Evolutionary conservation across 2,888 invertebrate genomes (phyloP).

Genomic region (Hipparchia semele): DNA sequence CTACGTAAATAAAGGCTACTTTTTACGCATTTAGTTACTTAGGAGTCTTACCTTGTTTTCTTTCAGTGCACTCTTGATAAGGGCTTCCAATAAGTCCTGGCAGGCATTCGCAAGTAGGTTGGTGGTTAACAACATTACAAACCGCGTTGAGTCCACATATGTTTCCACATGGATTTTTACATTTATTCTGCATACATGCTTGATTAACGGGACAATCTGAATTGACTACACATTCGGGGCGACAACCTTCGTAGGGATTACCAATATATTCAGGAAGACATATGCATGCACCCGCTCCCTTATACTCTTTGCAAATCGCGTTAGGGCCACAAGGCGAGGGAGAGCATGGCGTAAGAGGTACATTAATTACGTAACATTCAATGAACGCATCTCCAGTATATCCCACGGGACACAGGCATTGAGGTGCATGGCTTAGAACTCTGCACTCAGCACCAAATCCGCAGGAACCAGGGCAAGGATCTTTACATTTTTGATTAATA

Average conservation of each 20-base stretch:
- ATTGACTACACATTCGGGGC: constrained; percentile 89
- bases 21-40: constrained; percentile 4
- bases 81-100: constrained; percentile 85
- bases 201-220: constrained; percentile 88
- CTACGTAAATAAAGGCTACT: too few relatives aligned
- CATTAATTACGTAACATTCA: constrained; percentile 74
- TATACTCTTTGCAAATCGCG: constrained; percentile 87
- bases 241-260: constrained; percentile 90
- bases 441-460: constrained; percentile 88
- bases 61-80: constrained; percentile 80
- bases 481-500: constrained; percentile 88
- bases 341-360: constrained; percentile 84
- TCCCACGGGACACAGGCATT: constrained; percentile 87
- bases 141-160: constrained; percentile 89
- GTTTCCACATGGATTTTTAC: constrained; percentile 89
- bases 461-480: constrained; percentile 89
- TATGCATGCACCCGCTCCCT: constrained; percentile 86
- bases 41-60: constrained; percentile 56
- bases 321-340: constrained; percentile 90
- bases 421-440: constrained; percentile 88
- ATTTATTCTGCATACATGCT: constrained; percentile 89
- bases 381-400: constrained; percentile 86
- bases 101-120: constrained; percentile 87
- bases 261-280: constrained; percentile 88
- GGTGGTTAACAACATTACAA: constrained; percentile 88